Conservation (phyloP, 1,140 invertebrate species). For the Scylla paramamosain region DNA sequence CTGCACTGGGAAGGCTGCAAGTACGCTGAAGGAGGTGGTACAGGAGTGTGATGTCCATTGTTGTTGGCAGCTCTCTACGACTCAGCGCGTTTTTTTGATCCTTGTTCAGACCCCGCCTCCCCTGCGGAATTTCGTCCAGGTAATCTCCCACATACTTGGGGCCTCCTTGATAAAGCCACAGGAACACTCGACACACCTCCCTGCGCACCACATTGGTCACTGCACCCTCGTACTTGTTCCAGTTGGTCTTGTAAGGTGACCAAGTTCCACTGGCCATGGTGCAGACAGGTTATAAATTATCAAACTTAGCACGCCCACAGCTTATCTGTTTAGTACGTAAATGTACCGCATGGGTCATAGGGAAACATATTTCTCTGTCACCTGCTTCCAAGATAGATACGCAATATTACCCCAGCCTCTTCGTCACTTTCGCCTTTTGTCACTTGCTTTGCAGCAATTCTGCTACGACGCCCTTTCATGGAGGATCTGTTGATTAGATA, state of each 20-base stretch:
- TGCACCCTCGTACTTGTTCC: not conserved
- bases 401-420: too few relatives aligned
- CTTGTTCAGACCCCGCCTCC: not conserved
- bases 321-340: too few relatives aligned
- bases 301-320: too few relatives aligned
- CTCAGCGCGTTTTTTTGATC: not conserved
- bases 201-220: not conserved
- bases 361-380: too few relatives aligned
- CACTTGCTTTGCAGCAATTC: too few relatives aligned
- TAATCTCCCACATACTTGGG: slow-evolving; percentile 16
- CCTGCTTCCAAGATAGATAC: too few relatives aligned
- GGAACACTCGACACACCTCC: slow-evolving; percentile 17
- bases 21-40: not conserved
- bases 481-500: too few relatives aligned
- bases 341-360: too few relatives aligned
- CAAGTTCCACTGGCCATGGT: not conserved
- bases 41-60: slow-evolving; percentile 18
- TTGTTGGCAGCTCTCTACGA: not conserved
- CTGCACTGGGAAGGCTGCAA: not conserved
- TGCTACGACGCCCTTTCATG: too few relatives aligned
- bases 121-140: not conserved
- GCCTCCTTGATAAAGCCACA: not conserved
- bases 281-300: too few relatives aligned
- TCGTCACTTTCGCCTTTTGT: too few relatives aligned
- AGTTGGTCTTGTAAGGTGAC: not conserved